A percentile compares a stretch with the other conserved stretches of the same genome.
Evolutionary conservation across 2,797 vertebrate species (phyloP).

Genomic region (Platyrinchus mystaceus): DNA sequence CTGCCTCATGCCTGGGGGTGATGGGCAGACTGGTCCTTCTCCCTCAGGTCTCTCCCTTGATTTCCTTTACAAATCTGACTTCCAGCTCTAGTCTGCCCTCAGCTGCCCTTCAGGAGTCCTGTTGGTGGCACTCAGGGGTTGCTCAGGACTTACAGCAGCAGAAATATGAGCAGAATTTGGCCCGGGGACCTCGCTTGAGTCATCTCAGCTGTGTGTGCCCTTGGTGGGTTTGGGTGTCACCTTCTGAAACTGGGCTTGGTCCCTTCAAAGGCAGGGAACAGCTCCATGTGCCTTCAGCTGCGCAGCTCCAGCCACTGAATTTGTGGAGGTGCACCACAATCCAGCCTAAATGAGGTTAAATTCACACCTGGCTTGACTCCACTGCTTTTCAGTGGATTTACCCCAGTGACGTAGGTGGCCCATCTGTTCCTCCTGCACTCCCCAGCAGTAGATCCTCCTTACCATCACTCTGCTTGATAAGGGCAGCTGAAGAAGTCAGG

Average conservation of each 20-base stretch:
- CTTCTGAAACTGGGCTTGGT: background rate
- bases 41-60: background rate
- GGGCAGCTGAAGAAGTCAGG: background rate
- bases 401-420: background rate
- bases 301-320: background rate
- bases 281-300: background rate
- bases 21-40: background rate
- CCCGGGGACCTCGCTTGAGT: background rate
- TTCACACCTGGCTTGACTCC: background rate
- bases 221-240: background rate
- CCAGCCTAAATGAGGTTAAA: background rate
- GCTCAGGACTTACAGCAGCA: background rate
- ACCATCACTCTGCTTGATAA: background rate
- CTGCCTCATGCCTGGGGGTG: background rate
- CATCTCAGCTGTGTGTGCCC: accelerated
- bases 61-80: background rate
- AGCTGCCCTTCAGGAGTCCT: background rate
- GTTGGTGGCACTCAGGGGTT: background rate
- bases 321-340: background rate
- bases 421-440: background rate
- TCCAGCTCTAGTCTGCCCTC: background rate
- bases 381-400: background rate
- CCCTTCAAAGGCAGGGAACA: background rate
- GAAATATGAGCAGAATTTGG: background rate
- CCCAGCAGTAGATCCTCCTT: background rate